Conservation (phyloP, 2,797 vertebrate genomes). For the Falco novaeseelandiae region DNA sequence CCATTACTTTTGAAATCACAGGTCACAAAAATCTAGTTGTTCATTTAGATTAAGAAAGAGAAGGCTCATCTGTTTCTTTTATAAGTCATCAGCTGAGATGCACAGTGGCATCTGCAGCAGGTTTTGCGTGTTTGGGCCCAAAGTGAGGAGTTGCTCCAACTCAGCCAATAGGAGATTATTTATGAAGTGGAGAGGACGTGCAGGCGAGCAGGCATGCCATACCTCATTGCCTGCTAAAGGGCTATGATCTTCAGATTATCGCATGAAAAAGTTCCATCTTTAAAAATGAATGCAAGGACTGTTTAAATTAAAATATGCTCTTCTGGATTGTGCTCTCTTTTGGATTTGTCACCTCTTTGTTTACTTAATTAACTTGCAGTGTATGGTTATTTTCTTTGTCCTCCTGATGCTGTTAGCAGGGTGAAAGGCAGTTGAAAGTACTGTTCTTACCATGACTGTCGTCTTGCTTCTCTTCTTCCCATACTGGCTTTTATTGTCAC, state of each 20-base stretch:
- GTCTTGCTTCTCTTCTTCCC: constrained; percentile 1
- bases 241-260: background rate
- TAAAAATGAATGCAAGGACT: background rate
- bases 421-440: constrained; percentile 54
- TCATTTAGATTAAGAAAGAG: background rate
- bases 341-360: constrained; percentile 8
- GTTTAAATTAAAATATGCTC: background rate
- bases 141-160: background rate
- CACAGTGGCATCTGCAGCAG: background rate
- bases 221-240: background rate
- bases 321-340: constrained; percentile 2
- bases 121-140: fast-evolving
- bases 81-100: background rate
- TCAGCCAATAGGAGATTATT: background rate
- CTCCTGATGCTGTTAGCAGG: constrained; percentile 33
- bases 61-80: background rate
- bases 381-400: constrained; percentile 31
- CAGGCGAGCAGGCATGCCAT: background rate
- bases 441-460: constrained; percentile 37
- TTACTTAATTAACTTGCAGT: constrained; percentile 49
- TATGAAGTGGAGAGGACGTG: background rate
- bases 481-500: constrained; percentile 49
- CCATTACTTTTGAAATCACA: background rate
- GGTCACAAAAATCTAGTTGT: background rate
- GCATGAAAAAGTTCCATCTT: background rate